Percentiles rank a stretch among this genome's conserved stretches.
Evolutionary conservation across 1,140 invertebrate genomes (phyloP).

Genomic region (Magallana ariakensis): DNA sequence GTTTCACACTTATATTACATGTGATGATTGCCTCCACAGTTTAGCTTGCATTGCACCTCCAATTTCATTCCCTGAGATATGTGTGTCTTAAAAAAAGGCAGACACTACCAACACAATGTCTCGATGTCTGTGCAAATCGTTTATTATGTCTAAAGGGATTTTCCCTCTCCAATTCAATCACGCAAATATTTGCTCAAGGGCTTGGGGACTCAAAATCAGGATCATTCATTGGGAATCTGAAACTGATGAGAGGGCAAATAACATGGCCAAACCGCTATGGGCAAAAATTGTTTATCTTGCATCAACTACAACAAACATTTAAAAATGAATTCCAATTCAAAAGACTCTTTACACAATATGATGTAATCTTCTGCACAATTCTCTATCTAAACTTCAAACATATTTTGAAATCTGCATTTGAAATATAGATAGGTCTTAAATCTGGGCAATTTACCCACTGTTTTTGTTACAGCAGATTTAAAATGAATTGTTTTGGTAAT

Average conservation of each 20-base stretch:
- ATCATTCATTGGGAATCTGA: neutral
- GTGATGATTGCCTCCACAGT: neutral
- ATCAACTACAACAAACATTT: neutral
- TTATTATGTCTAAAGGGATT: neutral
- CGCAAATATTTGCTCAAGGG: conserved; percentile 7
- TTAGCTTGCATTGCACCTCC: neutral
- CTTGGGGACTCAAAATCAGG: conserved; percentile 7
- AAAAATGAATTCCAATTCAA: neutral
- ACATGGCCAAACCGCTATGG: neutral
- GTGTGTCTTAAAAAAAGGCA: no score
- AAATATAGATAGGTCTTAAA: no score
- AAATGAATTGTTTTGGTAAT: no score
- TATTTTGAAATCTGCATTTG: no score
- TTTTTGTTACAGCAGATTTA: no score
- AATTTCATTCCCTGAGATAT: no score
- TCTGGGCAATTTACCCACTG: no score
- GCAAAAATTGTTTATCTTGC: conserved; percentile 2
- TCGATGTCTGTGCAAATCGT: neutral
- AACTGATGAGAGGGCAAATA: conserved; percentile 1
- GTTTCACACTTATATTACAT: neutral
- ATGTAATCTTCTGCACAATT: neutral
- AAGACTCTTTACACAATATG: neutral
- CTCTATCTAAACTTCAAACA: neutral
- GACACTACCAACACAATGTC: neutral
- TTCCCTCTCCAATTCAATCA: neutral